A percentile compares a stretch with the other conserved stretches of the same genome.
Evolutionary conservation across 2,797 vertebrate genomes (phyloP).

Genomic region (Syncerus caffer): DNA sequence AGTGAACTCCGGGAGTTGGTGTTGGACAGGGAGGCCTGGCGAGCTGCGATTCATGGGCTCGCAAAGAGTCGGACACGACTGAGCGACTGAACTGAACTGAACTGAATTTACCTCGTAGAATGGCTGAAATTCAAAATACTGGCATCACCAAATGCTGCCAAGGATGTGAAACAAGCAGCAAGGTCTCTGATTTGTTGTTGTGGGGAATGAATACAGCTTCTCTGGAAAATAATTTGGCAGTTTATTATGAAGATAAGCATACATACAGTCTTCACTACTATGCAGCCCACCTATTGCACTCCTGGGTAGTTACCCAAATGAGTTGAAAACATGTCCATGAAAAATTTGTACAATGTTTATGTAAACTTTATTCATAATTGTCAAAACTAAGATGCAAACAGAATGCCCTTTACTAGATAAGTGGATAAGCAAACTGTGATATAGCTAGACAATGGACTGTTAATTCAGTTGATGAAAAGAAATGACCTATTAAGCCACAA

Average conservation of each 20-base stretch:
- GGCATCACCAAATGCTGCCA: not conserved
- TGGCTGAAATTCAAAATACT: not conserved
- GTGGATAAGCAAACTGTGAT: not conserved
- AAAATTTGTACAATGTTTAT: not conserved
- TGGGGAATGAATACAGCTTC: not conserved
- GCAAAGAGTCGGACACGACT: no score
- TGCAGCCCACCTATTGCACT: accelerated
- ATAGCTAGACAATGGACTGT: not conserved
- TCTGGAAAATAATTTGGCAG: not conserved
- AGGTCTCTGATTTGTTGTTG: not conserved
- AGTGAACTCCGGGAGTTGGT: no score
- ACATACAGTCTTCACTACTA: not conserved
- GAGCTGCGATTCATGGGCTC: no score
- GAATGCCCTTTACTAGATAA: not conserved
- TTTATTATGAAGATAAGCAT: not conserved
- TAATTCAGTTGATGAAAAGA: not conserved
- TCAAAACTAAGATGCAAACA: not conserved
- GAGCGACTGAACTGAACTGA: no score
- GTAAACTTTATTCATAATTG: not conserved
- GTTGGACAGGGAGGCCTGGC: no score
- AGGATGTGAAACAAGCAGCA: not conserved
- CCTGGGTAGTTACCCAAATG: not conserved
- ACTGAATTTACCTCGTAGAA: not conserved
- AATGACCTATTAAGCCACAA: not conserved
- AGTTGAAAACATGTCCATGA: not conserved